phyloP scores from a whole-genome alignment of 2,113 vertebrate genomes.

The Nothocercus nigrocapillus region DNA sequence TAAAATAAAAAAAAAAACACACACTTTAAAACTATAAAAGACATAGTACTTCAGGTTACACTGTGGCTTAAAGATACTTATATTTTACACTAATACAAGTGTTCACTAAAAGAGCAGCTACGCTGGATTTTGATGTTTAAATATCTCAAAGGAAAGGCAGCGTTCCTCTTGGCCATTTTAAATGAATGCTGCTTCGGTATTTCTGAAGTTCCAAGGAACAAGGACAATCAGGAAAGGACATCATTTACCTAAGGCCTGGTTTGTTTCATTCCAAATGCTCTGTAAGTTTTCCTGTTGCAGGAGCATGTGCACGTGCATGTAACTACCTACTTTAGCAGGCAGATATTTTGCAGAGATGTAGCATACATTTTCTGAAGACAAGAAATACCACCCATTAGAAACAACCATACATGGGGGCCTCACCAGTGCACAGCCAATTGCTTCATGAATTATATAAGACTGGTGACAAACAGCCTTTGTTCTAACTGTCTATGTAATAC shows the following conservation, averaged over 20 bases:
- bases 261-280: background rate
- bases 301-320: background rate
- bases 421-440: background rate
- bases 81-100: background rate
- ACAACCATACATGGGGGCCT: background rate
- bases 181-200: background rate
- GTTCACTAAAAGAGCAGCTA: background rate
- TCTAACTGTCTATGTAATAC: background rate
- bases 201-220: background rate
- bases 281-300: background rate
- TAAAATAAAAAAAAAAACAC: background rate
- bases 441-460: background rate
- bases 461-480: background rate
- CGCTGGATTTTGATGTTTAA: background rate
- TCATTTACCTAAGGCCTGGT: background rate
- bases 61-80: accelerated
- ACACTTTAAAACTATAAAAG: background rate
- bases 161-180: background rate
- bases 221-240: background rate
- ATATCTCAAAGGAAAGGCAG: background rate
- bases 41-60: accelerated
- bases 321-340: background rate
- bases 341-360: background rate
- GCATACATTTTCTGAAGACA: background rate
- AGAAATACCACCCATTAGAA: background rate